A percentile compares a stretch with the other conserved stretches of the same genome.
These are phyloP conservation scores for Callyntrura guangdongensis DNA, from an alignment of 2,888 invertebrate species.

Conservation along the genomic window DNA sequence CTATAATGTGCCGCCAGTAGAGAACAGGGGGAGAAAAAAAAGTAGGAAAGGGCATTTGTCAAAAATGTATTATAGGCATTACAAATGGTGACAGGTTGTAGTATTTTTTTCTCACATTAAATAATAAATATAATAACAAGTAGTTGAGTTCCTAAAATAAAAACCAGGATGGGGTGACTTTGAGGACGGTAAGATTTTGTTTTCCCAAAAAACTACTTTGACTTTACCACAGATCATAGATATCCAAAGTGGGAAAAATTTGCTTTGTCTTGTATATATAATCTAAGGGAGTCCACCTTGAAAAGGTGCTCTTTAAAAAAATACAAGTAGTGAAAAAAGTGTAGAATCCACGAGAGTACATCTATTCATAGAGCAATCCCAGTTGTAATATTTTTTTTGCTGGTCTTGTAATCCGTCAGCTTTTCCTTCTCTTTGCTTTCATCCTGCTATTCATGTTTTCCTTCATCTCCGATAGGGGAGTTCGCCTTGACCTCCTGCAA, in stretches of 20 bases:
- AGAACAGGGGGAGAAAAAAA: not conserved
- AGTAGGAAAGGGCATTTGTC: constrained; percentile 55
- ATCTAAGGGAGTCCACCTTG: not conserved
- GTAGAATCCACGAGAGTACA: constrained; percentile 25
- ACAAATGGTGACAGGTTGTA: constrained; percentile 55
- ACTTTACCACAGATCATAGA: not conserved
- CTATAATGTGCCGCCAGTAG: not conserved
- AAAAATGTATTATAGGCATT: constrained; percentile 20
- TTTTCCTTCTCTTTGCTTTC: constrained; percentile 16
- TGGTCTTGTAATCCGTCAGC: constrained; percentile 34
- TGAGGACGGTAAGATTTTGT: not conserved
- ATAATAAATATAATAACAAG: not conserved
- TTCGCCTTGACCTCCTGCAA: constrained; percentile 83
- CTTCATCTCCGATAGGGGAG: constrained; percentile 65
- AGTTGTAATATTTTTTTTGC: constrained; percentile 10
- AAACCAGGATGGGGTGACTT: not conserved
- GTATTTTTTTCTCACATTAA: constrained; percentile 35
- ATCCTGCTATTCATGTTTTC: constrained; percentile 6
- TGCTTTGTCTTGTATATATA: constrained; percentile 11
- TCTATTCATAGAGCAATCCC: constrained; percentile 7
- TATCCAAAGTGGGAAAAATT: not conserved
- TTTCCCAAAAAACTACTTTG: not conserved
- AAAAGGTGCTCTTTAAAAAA: not conserved
- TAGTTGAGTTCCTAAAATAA: not conserved
- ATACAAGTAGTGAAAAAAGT: constrained; percentile 21